Evolutionary conservation across 2,797 vertebrate genomes (phyloP).

Genomic region (Varecia variegata): DNA sequence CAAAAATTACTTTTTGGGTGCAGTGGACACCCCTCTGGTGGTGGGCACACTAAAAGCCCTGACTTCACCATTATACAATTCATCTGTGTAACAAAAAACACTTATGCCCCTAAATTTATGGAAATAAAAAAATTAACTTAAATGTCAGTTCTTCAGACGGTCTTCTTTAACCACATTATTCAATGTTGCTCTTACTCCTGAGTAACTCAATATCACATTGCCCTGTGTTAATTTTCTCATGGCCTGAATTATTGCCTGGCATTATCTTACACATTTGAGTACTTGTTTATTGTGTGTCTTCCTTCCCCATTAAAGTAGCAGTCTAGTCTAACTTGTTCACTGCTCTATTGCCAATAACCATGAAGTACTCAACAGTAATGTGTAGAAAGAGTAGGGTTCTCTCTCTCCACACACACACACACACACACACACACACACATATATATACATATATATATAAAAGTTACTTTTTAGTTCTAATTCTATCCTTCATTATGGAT

Average conservation of each 20-base stretch:
- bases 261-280: background rate
- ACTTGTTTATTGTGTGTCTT: background rate
- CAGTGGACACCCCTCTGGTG: background rate
- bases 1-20: background rate
- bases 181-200: background rate
- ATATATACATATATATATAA: background rate
- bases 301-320: background rate
- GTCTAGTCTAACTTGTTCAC: background rate
- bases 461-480: background rate
- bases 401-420: too few relatives aligned
- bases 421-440: too few relatives aligned
- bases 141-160: background rate
- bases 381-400: background rate
- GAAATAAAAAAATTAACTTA: background rate
- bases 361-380: background rate
- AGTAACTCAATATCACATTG: background rate
- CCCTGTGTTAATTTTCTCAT: background rate
- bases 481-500: background rate
- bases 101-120: background rate
- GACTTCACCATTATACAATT: background rate
- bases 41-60: background rate
- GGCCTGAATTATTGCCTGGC: background rate
- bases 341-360: background rate
- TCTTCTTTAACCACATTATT: background rate
- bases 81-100: background rate